Conservation (phyloP, 1,140 invertebrate genomes). For the Drosophila quadrilineata region DNA sequence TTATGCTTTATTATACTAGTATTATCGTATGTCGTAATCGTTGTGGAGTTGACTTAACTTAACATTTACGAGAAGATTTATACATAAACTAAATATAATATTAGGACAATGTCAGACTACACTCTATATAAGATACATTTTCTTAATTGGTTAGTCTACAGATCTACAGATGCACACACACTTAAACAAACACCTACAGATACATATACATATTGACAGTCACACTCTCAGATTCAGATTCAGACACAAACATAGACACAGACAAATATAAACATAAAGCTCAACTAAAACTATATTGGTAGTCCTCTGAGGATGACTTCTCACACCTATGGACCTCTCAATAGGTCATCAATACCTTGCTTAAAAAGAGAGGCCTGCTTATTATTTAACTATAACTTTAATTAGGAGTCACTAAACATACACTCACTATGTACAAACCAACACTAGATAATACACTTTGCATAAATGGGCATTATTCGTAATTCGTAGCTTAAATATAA, state of each 20-base stretch:
- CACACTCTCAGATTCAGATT: conserved; percentile 6
- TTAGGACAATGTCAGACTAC: conserved; percentile 43
- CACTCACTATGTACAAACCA: conserved; percentile 52
- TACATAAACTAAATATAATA: conserved; percentile 8
- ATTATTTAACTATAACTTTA: no score
- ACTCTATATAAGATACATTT: conserved; percentile 24
- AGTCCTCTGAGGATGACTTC: no score
- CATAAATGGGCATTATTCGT: conserved; percentile 58
- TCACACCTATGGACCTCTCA: no score
- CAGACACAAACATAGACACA: no score
- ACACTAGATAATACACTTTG: conserved; percentile 75
- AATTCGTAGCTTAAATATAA: conserved; percentile 56
- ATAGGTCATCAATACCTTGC: conserved; percentile 34
- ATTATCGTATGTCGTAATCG: conserved; percentile 70
- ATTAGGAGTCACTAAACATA: conserved; percentile 35
- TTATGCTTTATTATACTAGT: conserved; percentile 59
- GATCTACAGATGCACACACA: neutral
- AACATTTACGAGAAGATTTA: conserved; percentile 5
- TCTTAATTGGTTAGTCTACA: conserved; percentile 6
- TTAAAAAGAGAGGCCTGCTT: no score
- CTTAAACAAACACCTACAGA: conserved; percentile 12
- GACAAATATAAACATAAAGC: no score
- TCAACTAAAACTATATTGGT: no score
- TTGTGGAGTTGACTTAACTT: conserved; percentile 55
- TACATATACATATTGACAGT: conserved; percentile 12